Conservation (phyloP, 1,140 invertebrate species). For the Hesperophylax magnus region DNA sequence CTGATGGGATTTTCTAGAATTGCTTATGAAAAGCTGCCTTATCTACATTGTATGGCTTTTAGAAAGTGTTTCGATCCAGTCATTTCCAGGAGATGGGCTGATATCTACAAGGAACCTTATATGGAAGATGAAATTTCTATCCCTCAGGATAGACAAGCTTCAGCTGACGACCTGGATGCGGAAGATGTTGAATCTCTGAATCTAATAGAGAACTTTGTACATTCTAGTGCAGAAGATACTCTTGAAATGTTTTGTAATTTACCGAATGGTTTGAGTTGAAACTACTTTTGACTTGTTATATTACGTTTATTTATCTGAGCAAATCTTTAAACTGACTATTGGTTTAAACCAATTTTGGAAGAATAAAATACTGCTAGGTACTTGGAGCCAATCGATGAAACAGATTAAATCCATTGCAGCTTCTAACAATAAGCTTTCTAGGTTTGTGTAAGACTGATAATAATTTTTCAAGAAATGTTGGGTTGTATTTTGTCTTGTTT, state of each 20-base stretch:
- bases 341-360: too few relatives aligned
- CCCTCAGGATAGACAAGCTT: conserved; percentile 71
- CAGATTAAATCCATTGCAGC: too few relatives aligned
- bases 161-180: not conserved
- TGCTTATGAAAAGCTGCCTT: conserved; percentile 86
- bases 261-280: conserved; percentile 26
- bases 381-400: too few relatives aligned
- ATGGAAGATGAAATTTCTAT: conserved; percentile 71
- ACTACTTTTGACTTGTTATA: not conserved
- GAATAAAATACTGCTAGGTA: too few relatives aligned
- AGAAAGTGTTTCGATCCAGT: conserved; percentile 77
- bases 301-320: too few relatives aligned
- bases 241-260: conserved; percentile 39
- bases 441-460: too few relatives aligned
- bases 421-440: too few relatives aligned
- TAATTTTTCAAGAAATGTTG: too few relatives aligned
- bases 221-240: not conserved
- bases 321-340: too few relatives aligned
- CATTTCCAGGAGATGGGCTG: conserved; percentile 75
- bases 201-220: not conserved
- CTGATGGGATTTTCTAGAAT: conserved; percentile 86
- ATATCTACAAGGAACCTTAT: conserved; percentile 67
- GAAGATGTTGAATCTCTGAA: not conserved
- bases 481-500: too few relatives aligned
- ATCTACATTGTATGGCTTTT: conserved; percentile 92